Base-by-base conservation (phyloP, 2,797 vertebrate genomes). In the Platalea minor region DNA sequence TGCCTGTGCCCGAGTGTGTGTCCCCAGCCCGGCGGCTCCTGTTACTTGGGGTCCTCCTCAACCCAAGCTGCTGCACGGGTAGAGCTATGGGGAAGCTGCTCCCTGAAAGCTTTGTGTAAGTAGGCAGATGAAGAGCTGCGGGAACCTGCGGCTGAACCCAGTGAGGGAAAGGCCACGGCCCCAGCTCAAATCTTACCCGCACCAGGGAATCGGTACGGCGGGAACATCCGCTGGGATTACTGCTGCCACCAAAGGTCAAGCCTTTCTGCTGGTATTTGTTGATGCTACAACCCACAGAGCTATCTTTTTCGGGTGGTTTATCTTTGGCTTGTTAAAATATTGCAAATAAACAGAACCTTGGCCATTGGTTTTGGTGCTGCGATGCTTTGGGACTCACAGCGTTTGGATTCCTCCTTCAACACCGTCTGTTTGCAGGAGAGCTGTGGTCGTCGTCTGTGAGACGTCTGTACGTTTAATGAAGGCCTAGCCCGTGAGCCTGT, bases 1-100 rank as follows among this genome's bases (percentile, higher is more conserved):
- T 75, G 78, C 68, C 56, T 70, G 70, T 0, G 1, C 37, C 56
- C 0, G 0, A 1, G 2, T 26, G 41, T 17, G 69, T 46, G 31
- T 79, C 33, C 20, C 51, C 5, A 2, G 50, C 50, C 61, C 61
- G 57, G 68, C 17, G 10, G 37, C 80, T 82, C 2, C 0, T 15
- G 6, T 63, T 31, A 17, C 17, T 13, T 0, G 0, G 13, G 13
- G 80, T 85, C 26, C 25, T 90, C 25, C 51, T 82, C 67, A 37
- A 3, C 51, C 67, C 48, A 29, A 1, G 1, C 1, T 48, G 67
- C 61, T 75, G 39, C 63, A n/a, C 0, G 2, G 56, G 59, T 61
- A 67, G 56, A 64, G 48, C 64, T 17, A 6, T 0, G 0, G 82
- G 85, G 37, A 75, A 88, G 33, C 83, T 78, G 33, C 70, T 92